A percentile compares a stretch with the other conserved stretches of the same genome.
Conservation (phyloP, 2,113 vertebrate species). For the Paraplagusia blochii region DNA sequence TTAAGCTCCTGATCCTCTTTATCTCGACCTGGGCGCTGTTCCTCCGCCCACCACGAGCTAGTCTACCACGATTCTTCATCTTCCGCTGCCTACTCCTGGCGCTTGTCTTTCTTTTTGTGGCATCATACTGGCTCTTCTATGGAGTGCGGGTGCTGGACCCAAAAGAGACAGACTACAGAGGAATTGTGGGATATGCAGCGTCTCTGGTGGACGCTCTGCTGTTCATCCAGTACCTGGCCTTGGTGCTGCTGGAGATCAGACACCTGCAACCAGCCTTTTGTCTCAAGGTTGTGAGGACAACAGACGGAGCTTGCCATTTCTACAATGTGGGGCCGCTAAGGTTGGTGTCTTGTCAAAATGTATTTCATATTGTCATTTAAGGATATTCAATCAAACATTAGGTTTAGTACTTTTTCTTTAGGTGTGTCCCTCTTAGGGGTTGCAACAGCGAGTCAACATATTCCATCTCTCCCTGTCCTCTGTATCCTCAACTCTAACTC, state of each 20-base stretch:
- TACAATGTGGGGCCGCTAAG: conserved; percentile 90
- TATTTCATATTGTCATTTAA: no score
- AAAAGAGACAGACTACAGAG: conserved; percentile 82
- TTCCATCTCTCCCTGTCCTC: no score
- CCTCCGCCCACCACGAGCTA: conserved; percentile 82
- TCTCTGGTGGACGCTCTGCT: conserved; percentile 88
- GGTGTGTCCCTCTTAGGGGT: no score
- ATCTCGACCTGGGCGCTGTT: conserved; percentile 90
- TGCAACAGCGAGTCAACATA: no score
- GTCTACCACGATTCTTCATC: conserved; percentile 82
- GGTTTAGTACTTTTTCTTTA: no score
- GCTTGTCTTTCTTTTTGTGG: conserved; percentile 86
- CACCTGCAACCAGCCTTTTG: conserved; percentile 88
- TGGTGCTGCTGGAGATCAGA: conserved; percentile 86
- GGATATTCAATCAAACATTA: neutral
- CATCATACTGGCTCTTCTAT: conserved; percentile 92
- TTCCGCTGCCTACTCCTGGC: conserved; percentile 86
- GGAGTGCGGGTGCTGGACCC: conserved; percentile 84
- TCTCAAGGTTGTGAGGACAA: conserved; percentile 86
- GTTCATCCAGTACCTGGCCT: conserved; percentile 89
- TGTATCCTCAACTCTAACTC: no score
- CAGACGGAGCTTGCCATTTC: conserved; percentile 85
- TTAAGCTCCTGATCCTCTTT: conserved; percentile 89
- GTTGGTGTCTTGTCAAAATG: conserved; percentile 52
- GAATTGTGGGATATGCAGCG: conserved; percentile 85